Conservation (phyloP, 2,113 vertebrate species). For the Notarius lentiginosus region DNA sequence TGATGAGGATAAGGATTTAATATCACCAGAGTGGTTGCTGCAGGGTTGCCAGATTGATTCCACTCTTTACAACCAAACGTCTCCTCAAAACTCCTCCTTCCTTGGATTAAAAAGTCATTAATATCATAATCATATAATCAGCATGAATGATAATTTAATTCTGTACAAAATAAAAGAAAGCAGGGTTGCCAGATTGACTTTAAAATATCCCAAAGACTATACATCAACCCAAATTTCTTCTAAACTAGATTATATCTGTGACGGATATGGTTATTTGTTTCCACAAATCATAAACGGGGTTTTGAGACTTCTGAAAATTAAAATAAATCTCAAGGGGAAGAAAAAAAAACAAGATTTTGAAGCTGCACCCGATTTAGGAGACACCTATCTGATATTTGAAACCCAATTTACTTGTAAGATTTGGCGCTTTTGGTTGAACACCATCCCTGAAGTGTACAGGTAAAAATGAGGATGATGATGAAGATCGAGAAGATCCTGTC, state of each 20-base stretch:
- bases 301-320: no score
- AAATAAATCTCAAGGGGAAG: no score
- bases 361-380: background rate
- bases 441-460: background rate
- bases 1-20: background rate
- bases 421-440: background rate
- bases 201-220: background rate
- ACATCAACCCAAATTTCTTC: background rate
- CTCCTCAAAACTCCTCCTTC: background rate
- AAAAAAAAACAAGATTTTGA: background rate
- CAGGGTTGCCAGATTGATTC: background rate
- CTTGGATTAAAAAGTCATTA: background rate
- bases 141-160: background rate
- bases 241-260: background rate
- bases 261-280: background rate
- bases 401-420: background rate
- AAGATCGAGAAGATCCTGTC: background rate
- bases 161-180: background rate
- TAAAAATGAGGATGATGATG: background rate
- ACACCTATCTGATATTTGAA: background rate
- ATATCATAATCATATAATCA: no score
- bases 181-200: background rate
- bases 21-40: no score
- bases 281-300: no score
- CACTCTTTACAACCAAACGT: background rate